Base-by-base conservation (phyloP, 2,888 invertebrate genomes). In the Cosmia trapezina region DNA sequence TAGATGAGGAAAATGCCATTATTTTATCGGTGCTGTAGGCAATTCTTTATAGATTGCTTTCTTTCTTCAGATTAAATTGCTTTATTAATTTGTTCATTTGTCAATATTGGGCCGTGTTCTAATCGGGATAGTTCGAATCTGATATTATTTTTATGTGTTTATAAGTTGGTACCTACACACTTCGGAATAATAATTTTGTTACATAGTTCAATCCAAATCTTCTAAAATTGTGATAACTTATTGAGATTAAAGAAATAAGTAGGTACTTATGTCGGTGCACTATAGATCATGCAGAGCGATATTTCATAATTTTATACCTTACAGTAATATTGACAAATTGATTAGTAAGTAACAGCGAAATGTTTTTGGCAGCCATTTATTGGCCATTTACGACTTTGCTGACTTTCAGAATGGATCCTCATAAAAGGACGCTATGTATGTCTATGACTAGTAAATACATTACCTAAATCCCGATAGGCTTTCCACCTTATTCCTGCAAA, bases 1-100 rank as follows among this genome's bases (percentile, higher is more conserved):
- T 51, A 54, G 49, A 73, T 78, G 59, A 73, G 28, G 67, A 56
- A 67, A 78, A 64, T 67, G 6, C 17, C 63, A 67, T 78, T 78
- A 80, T 67, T 78, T 59, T 62, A 49, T 53, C 47, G 12, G 53
- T 57, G 14, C 33, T 57, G 14, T n/a, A 41, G 4, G n/a, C 66
- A 73, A 47, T 47, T 59, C 22, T 62, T 41, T 65, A 66, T 66
- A 19, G 79, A 56, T 65, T 68, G 63, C 43, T 53, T 76, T 76
- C 41, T 60, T 70, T 41, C 56, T 66, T 49, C 51, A 79, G 66
- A 59, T 79, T 59, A 49, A 78, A 73, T 73, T 73, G 54, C 54
- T 67, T 79, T 63, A 73, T 73, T 67, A 51, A 49, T 67, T 79
- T 63, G 28, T 59, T 49, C 43, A 73, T 60, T 75, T 51, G 51